These are phyloP conservation scores for Pachypeltis micranthus DNA, from an alignment of 1,140 invertebrate species.

Conservation along the genomic window DNA sequence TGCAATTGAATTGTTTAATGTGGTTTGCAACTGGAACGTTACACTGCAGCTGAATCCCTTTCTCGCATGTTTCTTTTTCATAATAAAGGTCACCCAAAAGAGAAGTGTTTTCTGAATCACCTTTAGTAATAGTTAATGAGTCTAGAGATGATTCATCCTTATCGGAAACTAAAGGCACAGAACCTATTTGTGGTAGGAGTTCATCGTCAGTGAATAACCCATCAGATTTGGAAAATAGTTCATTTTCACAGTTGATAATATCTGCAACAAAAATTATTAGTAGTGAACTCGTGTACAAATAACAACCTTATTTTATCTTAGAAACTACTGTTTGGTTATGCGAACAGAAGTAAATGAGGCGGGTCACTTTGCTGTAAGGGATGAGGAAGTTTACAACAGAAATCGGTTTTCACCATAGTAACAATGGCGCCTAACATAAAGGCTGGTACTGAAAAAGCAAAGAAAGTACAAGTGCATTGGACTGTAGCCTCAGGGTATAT, in stretches of 20 bases:
- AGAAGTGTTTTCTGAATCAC: neutral
- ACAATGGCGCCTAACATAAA: neutral
- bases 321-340: neutral
- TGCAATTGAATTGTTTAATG: neutral
- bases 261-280: constrained; percentile 13
- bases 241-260: constrained; percentile 24
- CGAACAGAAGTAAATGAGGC: neutral
- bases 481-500: no score
- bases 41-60: neutral
- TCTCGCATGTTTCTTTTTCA: neutral
- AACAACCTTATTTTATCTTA: neutral
- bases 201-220: constrained; percentile 22
- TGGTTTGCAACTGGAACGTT: neutral
- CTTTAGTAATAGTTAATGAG: neutral
- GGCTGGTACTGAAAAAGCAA: neutral
- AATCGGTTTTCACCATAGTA: neutral
- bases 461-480: no score
- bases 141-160: constrained; percentile 10
- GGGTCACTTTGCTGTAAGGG: neutral
- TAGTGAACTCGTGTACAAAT: neutral
- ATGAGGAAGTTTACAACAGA: neutral
- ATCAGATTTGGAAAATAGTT: constrained; percentile 24
- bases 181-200: constrained; percentile 19
- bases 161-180: constrained; percentile 12
- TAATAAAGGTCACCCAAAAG: neutral